phyloP scores from a whole-genome alignment of 2,888 invertebrate genomes.

The Eupithecia tripunctaria region DNA sequence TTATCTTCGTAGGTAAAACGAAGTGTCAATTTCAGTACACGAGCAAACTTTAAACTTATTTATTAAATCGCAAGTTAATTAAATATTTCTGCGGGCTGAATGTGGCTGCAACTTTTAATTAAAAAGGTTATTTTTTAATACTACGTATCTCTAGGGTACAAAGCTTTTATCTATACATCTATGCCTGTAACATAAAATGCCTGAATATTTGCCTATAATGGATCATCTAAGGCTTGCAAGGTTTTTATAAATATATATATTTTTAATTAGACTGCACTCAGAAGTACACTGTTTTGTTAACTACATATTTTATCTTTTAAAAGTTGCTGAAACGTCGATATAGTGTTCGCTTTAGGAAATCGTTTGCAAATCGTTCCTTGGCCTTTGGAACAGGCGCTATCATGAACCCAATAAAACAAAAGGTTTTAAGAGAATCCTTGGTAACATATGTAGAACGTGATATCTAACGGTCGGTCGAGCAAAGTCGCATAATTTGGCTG shows the following conservation, averaged over 20 bases:
- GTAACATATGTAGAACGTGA: constrained; percentile 23
- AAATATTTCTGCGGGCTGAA: neutral
- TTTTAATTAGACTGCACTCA: too few relatives aligned
- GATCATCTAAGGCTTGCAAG: neutral
- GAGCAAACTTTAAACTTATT: constrained; percentile 6
- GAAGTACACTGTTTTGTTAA: too few relatives aligned
- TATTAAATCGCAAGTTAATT: neutral
- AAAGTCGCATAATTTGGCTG: constrained; percentile 40
- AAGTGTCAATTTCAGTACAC: constrained; percentile 67
- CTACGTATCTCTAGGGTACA: neutral
- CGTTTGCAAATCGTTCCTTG: neutral
- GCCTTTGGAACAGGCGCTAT: neutral
- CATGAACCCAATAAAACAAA: neutral
- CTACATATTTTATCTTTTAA: too few relatives aligned
- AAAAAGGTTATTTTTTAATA: neutral
- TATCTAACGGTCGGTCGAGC: constrained; percentile 33
- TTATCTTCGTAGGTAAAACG: constrained; percentile 42
- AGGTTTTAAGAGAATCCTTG: neutral
- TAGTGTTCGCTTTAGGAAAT: neutral
- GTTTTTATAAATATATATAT: neutral
- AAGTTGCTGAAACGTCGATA: too few relatives aligned
- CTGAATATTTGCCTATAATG: too few relatives aligned
- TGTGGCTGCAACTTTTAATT: neutral
- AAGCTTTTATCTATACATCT: neutral
- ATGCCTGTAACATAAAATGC: neutral